phyloP scores from a whole-genome alignment of 2,113 vertebrate genomes.

The Lampris incognitus region DNA sequence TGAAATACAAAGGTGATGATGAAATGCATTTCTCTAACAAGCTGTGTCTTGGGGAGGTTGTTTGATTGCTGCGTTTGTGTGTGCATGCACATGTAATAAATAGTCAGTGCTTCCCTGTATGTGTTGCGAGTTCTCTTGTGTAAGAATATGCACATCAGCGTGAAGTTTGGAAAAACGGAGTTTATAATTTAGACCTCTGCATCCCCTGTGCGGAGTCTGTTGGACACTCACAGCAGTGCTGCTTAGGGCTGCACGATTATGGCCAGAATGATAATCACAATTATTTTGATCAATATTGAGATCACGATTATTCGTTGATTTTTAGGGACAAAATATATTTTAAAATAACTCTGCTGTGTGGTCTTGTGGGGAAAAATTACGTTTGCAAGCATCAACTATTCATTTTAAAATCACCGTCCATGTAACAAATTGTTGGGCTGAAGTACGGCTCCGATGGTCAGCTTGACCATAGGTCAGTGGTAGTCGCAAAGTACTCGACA shows the following conservation, averaged over 20 bases:
- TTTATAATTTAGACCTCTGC: not conserved
- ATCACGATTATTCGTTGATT: too few species aligned
- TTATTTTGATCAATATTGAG: too few species aligned
- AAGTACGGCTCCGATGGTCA: too few species aligned
- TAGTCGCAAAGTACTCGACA: too few species aligned
- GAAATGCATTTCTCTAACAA: not conserved
- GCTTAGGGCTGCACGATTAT: too few species aligned
- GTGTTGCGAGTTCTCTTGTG: not conserved
- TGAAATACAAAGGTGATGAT: too few species aligned
- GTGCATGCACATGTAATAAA: not conserved
- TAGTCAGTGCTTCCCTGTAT: slow-evolving; percentile 1
- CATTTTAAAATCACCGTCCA: too few species aligned
- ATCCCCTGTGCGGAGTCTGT: not conserved
- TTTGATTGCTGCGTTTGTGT: not conserved
- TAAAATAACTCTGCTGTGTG: not conserved
- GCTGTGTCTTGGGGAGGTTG: slow-evolving; percentile 6
- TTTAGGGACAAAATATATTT: too few species aligned
- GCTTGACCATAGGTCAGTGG: too few species aligned
- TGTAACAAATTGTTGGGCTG: too few species aligned
- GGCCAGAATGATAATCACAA: too few species aligned
- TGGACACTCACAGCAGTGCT: slow-evolving; percentile 1
- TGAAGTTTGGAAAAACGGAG: slow-evolving; percentile 5
- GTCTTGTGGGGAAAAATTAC: not conserved
- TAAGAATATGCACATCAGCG: not conserved
- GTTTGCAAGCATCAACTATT: too few species aligned